These are phyloP conservation scores for Paedocypris micromegethes DNA, from an alignment of 2,797 vertebrate genomes.

Conservation along the genomic window DNA sequence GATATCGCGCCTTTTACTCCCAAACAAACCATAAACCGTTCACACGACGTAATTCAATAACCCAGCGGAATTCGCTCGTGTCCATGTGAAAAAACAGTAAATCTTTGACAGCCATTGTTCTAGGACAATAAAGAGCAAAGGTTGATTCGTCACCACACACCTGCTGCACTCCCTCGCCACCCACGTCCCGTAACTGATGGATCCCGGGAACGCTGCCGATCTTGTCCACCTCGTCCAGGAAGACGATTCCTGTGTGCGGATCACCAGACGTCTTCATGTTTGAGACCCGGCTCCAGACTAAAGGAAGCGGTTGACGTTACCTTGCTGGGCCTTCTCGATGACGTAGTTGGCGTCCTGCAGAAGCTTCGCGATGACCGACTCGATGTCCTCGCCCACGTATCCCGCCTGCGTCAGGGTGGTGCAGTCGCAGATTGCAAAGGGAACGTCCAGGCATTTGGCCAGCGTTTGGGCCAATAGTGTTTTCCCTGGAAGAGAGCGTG, in stretches of 20 bases:
- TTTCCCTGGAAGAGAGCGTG: constrained; percentile 67
- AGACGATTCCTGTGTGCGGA: constrained; percentile 83
- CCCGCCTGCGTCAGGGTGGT: constrained; percentile 86
- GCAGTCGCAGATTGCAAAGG: constrained; percentile 87
- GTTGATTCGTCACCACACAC: constrained; percentile 63
- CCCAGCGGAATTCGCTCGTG: no score
- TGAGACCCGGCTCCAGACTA: neutral
- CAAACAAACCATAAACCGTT: no score
- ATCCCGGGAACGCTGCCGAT: constrained; percentile 98
- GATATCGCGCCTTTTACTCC: no score
- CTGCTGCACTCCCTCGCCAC: constrained; percentile 98
- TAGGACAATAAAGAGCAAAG: neutral
- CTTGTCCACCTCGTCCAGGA: constrained; percentile 98
- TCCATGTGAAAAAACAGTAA: neutral
- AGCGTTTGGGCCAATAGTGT: constrained; percentile 84
- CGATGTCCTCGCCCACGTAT: constrained; percentile 85
- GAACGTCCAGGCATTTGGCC: constrained; percentile 83
- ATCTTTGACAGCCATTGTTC: constrained; percentile 11
- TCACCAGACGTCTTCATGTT: neutral
- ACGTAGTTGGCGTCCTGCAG: constrained; percentile 86
- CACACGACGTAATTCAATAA: no score
- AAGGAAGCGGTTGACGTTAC: constrained; percentile 49
- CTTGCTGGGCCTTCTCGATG: constrained; percentile 85
- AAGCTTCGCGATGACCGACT: constrained; percentile 83
- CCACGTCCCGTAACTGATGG: constrained; percentile 95